Conservation (phyloP, 2,113 vertebrate species). For the Numida meleagris region DNA sequence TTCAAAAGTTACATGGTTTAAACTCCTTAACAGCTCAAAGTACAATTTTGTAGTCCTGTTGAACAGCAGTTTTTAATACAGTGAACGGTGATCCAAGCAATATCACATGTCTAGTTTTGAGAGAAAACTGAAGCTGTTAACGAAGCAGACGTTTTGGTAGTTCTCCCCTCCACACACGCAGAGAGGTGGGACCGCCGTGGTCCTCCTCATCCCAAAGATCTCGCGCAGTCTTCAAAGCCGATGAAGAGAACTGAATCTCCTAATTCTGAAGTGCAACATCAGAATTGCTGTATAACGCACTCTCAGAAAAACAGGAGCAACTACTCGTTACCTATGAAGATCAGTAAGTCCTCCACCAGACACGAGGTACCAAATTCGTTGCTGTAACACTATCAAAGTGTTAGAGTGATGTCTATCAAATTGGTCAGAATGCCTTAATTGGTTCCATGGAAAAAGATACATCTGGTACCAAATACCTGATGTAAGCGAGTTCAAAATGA, state of each 20-base stretch:
- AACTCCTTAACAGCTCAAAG: not conserved
- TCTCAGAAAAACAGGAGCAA: not conserved
- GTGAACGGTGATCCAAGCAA: not conserved
- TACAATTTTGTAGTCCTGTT: not conserved
- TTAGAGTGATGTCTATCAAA: not conserved
- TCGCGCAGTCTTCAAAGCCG: not conserved
- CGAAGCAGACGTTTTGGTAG: not conserved
- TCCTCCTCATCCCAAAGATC: not conserved
- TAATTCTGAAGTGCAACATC: not conserved
- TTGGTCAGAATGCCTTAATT: not conserved
- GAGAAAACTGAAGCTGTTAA: not conserved
- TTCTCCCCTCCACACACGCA: not conserved
- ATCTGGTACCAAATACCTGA: not conserved
- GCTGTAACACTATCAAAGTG: not conserved
- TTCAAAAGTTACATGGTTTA: not conserved
- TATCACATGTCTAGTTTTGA: not conserved
- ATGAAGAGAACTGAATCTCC: not conserved
- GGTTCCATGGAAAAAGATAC: not conserved
- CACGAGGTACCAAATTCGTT: conserved; percentile 30
- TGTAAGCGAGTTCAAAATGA: not conserved
- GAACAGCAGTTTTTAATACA: not conserved
- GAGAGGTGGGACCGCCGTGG: not conserved
- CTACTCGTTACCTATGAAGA: not conserved
- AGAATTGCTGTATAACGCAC: not conserved
- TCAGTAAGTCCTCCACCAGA: not conserved